phyloP scores from a whole-genome alignment of 2,888 invertebrate species.

The Tenthredo scrophulariae region DNA sequence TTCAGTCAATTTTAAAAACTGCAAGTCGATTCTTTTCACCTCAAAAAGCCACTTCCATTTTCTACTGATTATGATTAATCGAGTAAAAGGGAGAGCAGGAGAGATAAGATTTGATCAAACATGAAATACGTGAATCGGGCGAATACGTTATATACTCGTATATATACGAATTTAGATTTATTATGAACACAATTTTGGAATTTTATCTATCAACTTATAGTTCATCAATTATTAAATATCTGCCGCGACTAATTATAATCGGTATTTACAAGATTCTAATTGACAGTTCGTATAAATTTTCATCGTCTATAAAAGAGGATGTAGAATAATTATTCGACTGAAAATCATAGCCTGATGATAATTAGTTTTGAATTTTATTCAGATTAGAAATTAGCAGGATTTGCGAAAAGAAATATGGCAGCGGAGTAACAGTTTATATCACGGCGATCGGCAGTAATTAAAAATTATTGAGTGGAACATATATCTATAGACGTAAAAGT shows the following conservation, averaged over 20 bases:
- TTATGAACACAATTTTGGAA: neutral
- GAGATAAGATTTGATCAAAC: neutral
- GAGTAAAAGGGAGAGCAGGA: neutral
- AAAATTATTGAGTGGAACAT: conserved; percentile 17
- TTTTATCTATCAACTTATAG: neutral
- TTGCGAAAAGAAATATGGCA: neutral
- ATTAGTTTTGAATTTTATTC: neutral
- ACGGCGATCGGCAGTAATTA: neutral
- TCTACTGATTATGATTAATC: neutral
- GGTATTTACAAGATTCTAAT: conserved; percentile 12
- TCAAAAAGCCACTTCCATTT: neutral
- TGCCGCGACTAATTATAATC: neutral
- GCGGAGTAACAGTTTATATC: neutral
- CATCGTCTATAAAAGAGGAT: neutral
- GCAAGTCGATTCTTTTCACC: neutral
- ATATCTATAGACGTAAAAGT: neutral
- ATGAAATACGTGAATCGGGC: neutral
- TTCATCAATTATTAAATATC: neutral
- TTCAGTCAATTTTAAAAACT: neutral
- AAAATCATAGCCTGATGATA: conserved; percentile 13
- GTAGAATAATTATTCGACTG: neutral
- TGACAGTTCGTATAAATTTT: conserved; percentile 10
- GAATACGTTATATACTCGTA: neutral
- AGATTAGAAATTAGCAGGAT: neutral
- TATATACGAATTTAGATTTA: neutral